Conservation (phyloP, 2,113 vertebrate genomes). For the Hepsetus odoe region DNA sequence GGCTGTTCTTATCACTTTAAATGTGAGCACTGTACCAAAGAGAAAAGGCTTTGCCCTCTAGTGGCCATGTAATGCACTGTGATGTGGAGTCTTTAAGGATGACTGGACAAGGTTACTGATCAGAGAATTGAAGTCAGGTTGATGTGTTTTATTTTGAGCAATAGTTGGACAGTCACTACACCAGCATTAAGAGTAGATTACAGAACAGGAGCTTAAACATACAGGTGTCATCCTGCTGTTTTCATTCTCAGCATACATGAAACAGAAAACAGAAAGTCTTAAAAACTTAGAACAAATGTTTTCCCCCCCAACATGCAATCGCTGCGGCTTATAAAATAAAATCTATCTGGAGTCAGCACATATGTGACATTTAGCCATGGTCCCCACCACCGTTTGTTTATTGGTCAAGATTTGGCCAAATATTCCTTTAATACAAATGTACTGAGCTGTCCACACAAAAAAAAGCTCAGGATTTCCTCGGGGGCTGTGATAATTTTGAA, state of each 20-base stretch:
- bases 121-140: background rate
- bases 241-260: background rate
- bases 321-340: constrained; percentile 35
- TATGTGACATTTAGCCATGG: background rate
- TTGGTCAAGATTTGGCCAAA: background rate
- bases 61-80: constrained; percentile 23
- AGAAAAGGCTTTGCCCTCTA: constrained; percentile 22
- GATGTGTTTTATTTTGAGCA: constrained; percentile 38
- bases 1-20: too few species aligned
- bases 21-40: background rate
- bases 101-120: background rate
- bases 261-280: constrained; percentile 13
- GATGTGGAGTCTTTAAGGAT: background rate
- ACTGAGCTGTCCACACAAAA: too few species aligned
- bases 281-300: background rate
- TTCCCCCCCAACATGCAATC: constrained; percentile 15
- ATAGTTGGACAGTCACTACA: constrained; percentile 51
- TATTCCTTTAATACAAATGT: constrained; percentile 7
- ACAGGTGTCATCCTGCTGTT: constrained; percentile 29
- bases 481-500: background rate
- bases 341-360: constrained; percentile 5
- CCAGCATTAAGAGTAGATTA: constrained; percentile 41
- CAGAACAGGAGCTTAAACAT: constrained; percentile 45
- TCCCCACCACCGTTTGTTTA: background rate
- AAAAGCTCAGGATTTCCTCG: background rate